Evolutionary conservation across 2,113 vertebrate genomes (phyloP).

Genomic region (Vulpes lagopus): DNA sequence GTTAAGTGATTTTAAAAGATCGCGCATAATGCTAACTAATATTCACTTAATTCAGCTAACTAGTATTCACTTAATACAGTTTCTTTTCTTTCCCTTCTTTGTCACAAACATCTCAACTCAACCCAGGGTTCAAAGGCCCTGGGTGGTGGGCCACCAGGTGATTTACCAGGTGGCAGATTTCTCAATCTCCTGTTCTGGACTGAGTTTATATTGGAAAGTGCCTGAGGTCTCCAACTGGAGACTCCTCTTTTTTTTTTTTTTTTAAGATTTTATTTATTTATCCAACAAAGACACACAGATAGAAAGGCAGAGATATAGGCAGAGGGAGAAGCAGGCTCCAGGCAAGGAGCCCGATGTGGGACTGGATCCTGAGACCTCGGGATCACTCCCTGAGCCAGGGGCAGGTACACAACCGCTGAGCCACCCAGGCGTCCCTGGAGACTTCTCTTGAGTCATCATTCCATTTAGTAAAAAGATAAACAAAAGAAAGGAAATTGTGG

Average conservation of each 20-base stretch:
- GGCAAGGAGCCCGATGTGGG: no score
- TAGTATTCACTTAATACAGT: background rate
- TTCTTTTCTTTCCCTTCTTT: background rate
- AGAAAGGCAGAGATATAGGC: no score
- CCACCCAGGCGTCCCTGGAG: background rate
- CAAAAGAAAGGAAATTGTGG: background rate
- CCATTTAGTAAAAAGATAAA: background rate
- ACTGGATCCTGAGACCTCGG: no score
- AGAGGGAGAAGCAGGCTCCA: no score
- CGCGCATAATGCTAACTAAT: background rate
- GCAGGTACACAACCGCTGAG: no score
- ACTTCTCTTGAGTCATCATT: background rate
- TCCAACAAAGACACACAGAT: no score
- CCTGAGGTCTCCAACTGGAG: background rate
- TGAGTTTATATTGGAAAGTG: background rate
- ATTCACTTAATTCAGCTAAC: background rate
- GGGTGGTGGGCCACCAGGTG: background rate
- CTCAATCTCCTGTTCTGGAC: background rate
- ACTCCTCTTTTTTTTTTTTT: background rate
- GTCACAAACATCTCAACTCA: background rate
- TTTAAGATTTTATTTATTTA: no score
- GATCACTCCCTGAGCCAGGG: no score
- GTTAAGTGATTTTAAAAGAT: no score
- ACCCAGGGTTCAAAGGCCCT: background rate
- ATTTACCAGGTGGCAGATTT: background rate